These are phyloP conservation scores for Romanogobio albipinnatus DNA, from an alignment of 2,113 vertebrate genomes.

Conservation along the genomic window DNA sequence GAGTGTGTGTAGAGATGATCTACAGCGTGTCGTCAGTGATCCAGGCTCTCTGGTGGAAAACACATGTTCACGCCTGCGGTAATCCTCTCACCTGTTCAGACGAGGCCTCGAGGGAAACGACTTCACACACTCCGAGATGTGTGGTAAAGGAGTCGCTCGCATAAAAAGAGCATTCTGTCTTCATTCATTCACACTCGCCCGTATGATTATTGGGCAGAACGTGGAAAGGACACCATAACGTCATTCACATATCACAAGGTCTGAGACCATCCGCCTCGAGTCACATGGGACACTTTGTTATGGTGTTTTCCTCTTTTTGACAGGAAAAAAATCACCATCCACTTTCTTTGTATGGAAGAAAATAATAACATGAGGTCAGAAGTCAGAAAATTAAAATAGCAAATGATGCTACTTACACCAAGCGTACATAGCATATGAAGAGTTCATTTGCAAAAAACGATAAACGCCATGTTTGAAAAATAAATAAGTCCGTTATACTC, in stretches of 20 bases:
- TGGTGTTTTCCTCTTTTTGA: not conserved
- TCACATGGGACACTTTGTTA: not conserved
- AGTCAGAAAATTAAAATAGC: too few relatives aligned
- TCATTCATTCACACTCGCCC: not conserved
- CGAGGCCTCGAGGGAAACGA: conserved; percentile 25
- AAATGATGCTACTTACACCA: too few relatives aligned
- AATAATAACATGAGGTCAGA: not conserved
- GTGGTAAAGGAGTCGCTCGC: not conserved
- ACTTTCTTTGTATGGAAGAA: not conserved
- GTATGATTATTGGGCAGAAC: not conserved
- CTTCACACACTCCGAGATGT: not conserved
- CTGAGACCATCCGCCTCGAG: too few relatives aligned
- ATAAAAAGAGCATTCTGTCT: not conserved
- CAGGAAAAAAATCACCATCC: not conserved
- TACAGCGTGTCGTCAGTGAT: conserved; percentile 55
- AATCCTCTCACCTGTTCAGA: conserved; percentile 66
- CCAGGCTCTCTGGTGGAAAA: conserved; percentile 55
- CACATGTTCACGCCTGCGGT: conserved; percentile 61
- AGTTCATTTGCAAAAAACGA: too few relatives aligned
- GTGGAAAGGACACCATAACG: not conserved
- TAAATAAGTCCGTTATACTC: too few relatives aligned
- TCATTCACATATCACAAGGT: too few relatives aligned
- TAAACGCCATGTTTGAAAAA: too few relatives aligned
- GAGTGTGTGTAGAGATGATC: conserved; percentile 50
- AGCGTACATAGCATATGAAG: too few relatives aligned